Percentiles rank a stretch among this genome's conserved stretches.
These are phyloP conservation scores for Anguilla anguilla DNA, from an alignment of 2,797 vertebrate species.

Conservation along the genomic window DNA sequence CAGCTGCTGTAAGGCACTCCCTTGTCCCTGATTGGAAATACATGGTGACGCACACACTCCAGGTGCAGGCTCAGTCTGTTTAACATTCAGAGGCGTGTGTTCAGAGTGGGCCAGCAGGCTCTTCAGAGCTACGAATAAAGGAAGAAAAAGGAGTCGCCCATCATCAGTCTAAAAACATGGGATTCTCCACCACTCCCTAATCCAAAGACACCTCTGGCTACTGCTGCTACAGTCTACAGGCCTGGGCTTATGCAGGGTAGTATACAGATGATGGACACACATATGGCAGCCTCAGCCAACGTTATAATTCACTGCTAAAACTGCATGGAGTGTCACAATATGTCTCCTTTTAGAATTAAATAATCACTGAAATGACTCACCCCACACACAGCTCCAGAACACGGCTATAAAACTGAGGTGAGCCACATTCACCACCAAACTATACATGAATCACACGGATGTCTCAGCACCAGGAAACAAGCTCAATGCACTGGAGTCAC, in stretches of 20 bases:
- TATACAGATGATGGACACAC: background rate
- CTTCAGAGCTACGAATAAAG: background rate
- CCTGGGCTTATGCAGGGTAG: background rate
- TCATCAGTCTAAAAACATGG: background rate
- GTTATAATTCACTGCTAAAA: background rate
- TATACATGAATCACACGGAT: background rate
- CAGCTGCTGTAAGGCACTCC: background rate
- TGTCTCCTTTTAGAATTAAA: background rate
- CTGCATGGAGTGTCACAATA: background rate
- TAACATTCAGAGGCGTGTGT: background rate
- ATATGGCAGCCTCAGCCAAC: background rate
- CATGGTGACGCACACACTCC: background rate
- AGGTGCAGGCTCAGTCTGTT: background rate
- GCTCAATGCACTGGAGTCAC: background rate
- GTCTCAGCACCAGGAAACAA: background rate
- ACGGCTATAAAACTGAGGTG: background rate
- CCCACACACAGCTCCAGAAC: background rate
- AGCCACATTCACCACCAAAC: background rate
- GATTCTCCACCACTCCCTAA: background rate
- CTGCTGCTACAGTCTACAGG: background rate
- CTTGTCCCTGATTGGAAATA: background rate
- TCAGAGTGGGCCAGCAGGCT: background rate
- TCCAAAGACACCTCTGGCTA: background rate
- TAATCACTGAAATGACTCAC: background rate
- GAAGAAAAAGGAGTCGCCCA: background rate